These are phyloP conservation scores for Australoheros facetus DNA, from an alignment of 2,797 vertebrate genomes.

Conservation along the genomic window DNA sequence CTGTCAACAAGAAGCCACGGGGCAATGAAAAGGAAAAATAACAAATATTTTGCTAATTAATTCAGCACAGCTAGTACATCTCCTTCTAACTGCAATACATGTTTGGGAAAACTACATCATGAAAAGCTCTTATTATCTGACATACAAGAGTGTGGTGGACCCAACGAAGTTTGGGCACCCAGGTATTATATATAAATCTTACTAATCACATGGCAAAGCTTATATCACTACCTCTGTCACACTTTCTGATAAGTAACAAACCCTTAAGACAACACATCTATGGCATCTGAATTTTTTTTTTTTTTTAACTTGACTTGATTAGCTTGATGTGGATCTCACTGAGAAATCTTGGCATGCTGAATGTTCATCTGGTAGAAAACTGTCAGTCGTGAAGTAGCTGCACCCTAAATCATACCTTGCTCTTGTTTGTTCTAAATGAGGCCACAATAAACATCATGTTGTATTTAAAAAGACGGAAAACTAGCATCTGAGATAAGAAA, in stretches of 20 bases:
- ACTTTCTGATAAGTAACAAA: slow-evolving; percentile 43
- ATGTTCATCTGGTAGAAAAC: background rate
- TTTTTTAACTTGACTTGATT: background rate
- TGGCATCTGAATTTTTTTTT: background rate
- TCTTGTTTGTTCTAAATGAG: background rate
- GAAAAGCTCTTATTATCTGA: slow-evolving; percentile 36
- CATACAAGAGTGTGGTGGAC: slow-evolving; percentile 38
- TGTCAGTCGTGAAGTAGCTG: background rate
- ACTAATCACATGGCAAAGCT: slow-evolving; percentile 23
- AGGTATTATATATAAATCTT: slow-evolving; percentile 62
- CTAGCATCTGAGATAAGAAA: background rate
- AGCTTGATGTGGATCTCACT: background rate
- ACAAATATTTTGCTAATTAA: slow-evolving; percentile 53
- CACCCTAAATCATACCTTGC: background rate
- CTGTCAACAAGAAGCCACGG: slow-evolving; percentile 51
- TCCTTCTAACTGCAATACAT: background rate
- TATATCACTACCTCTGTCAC: slow-evolving; percentile 51
- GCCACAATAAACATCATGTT: background rate
- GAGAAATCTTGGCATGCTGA: background rate
- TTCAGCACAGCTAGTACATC: slow-evolving; percentile 17
- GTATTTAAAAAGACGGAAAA: background rate
- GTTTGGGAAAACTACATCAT: slow-evolving; percentile 13
- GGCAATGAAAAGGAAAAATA: slow-evolving; percentile 32
- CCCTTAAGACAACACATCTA: slow-evolving; percentile 31
- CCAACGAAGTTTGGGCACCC: slow-evolving; percentile 26